Conservation (phyloP, 2,888 invertebrate genomes). For the Aspidiotus destructor region DNA sequence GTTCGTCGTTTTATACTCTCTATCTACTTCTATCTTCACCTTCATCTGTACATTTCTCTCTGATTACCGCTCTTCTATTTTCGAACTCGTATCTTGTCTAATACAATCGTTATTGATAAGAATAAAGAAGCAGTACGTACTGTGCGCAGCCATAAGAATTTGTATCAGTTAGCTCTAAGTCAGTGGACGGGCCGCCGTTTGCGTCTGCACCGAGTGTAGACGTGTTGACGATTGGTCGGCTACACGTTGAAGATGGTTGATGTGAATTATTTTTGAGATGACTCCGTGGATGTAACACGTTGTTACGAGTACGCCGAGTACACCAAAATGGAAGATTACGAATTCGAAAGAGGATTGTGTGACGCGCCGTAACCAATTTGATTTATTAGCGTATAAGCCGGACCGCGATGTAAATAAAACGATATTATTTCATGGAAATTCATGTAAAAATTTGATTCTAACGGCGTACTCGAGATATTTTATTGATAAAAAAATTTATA, state of each 20-base stretch:
- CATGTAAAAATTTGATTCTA: neutral
- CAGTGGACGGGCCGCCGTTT: conserved; percentile 16
- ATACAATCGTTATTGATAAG: too few species aligned
- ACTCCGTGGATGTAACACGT: neutral
- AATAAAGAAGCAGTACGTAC: conserved; percentile 7
- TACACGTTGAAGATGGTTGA: conserved; percentile 5
- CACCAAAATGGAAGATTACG: conserved; percentile 28
- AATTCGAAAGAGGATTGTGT: conserved; percentile 25
- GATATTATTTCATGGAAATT: conserved; percentile 2
- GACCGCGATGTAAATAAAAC: conserved; percentile 1
- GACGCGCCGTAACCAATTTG: conserved; percentile 25
- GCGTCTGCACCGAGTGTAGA: conserved; percentile 12
- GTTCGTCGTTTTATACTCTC: too few species aligned
- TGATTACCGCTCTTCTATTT: too few species aligned
- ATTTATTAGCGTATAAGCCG: conserved; percentile 7
- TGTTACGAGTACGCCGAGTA: conserved; percentile 24
- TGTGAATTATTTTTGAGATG: neutral
- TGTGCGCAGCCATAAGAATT: conserved; percentile 14
- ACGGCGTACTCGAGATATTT: neutral
- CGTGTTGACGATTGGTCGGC: conserved; percentile 20
- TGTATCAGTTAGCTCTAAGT: conserved; percentile 17
- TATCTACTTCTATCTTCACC: too few species aligned
- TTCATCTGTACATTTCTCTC: too few species aligned
- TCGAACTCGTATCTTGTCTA: too few species aligned
- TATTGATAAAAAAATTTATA: too few species aligned